Evolutionary conservation across 2,888 invertebrate species (phyloP).

Genomic region (Thecophora atra): DNA sequence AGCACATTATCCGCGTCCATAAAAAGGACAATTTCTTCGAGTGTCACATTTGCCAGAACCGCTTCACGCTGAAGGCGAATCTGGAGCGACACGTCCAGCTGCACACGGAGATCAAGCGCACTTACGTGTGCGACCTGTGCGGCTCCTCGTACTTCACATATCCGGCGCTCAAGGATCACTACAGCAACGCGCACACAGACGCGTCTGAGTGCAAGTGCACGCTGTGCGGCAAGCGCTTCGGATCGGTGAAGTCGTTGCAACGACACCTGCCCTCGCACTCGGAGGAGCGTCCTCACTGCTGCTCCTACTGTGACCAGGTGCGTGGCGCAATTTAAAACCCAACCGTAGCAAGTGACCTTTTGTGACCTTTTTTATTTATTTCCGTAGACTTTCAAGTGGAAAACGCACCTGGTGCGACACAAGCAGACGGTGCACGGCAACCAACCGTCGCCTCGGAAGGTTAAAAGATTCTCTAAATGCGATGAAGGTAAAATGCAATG

Average conservation of each 20-base stretch:
- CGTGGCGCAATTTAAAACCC: background rate
- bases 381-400: slow-evolving; percentile 64
- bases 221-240: slow-evolving; percentile 64
- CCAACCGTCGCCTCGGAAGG: slow-evolving; percentile 62
- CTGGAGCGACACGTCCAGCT: slow-evolving; percentile 65
- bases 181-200: slow-evolving; percentile 64
- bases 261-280: slow-evolving; percentile 65
- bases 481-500: slow-evolving; percentile 58
- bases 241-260: slow-evolving; percentile 63
- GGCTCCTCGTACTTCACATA: slow-evolving; percentile 66
- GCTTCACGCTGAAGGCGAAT: slow-evolving; percentile 65
- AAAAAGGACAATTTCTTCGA: slow-evolving; percentile 66
- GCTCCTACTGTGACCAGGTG: slow-evolving; percentile 65
- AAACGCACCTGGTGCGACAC: slow-evolving; percentile 65
- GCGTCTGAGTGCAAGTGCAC: slow-evolving; percentile 64
- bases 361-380: slow-evolving; percentile 1
- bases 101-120: slow-evolving; percentile 65
- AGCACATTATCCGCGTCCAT: slow-evolving; percentile 64
- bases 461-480: slow-evolving; percentile 61
- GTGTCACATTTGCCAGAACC: slow-evolving; percentile 66
- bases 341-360: background rate
- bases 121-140: slow-evolving; percentile 65
- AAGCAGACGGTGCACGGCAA: slow-evolving; percentile 64
- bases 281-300: slow-evolving; percentile 65
- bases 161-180: slow-evolving; percentile 65